Conservation (phyloP, 2,113 vertebrate species). For the Spermophilus dauricus region DNA sequence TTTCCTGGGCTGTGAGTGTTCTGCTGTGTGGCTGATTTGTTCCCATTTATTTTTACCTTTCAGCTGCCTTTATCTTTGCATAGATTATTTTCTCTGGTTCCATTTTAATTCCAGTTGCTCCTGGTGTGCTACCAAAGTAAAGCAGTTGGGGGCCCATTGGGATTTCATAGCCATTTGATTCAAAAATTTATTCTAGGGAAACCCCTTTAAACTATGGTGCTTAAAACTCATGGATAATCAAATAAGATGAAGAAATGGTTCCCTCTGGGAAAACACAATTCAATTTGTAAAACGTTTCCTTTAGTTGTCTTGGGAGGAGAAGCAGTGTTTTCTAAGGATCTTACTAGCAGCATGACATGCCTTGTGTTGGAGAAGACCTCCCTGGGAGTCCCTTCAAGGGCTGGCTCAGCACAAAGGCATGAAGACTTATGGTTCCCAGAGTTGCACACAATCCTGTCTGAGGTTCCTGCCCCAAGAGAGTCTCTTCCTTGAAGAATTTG, state of each 20-base stretch:
- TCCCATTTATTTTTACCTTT: constrained; percentile 72
- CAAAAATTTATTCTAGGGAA: constrained; percentile 81
- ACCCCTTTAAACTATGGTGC: constrained; percentile 76
- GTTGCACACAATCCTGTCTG: neutral
- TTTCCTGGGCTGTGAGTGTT: constrained; percentile 69
- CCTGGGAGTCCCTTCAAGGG: neutral
- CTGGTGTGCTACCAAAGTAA: constrained; percentile 74
- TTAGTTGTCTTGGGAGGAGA: constrained; percentile 78
- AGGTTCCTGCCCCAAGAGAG: neutral
- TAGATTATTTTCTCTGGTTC: constrained; percentile 67
- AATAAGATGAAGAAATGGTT: constrained; percentile 78
- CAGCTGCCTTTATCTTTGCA: constrained; percentile 76
- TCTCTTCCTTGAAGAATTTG: constrained; percentile 37
- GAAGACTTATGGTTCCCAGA: neutral
- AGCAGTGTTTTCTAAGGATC: constrained; percentile 54
- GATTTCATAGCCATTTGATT: constrained; percentile 77
- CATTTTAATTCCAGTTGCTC: constrained; percentile 77
- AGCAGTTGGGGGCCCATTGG: constrained; percentile 69
- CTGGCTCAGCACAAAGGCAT: neutral
- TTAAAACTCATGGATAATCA: constrained; percentile 87
- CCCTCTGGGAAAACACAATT: constrained; percentile 85
- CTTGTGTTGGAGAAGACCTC: constrained; percentile 74
- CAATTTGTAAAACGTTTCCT: constrained; percentile 83
- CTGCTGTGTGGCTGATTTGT: constrained; percentile 66
- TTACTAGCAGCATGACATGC: constrained; percentile 40